Conservation (phyloP, 2,888 invertebrate genomes). For the Xylocampa areola region DNA sequence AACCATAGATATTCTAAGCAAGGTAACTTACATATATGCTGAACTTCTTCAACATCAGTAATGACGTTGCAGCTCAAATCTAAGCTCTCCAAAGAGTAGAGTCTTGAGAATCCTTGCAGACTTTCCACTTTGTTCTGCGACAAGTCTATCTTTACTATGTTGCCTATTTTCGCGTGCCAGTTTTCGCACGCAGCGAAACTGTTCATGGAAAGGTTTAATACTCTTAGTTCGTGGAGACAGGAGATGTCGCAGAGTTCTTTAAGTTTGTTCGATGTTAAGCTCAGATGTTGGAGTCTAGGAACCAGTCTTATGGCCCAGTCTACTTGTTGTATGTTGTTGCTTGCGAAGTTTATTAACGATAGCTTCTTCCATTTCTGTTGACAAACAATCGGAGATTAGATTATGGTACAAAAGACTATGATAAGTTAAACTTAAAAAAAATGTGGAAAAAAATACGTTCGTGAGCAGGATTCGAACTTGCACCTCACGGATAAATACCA, state of each 20-base stretch:
- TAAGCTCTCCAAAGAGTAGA: slow-evolving; percentile 96
- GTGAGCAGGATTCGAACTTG: too few relatives aligned
- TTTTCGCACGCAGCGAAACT: slow-evolving; percentile 92
- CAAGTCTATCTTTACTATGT: slow-evolving; percentile 95
- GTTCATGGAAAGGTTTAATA: slow-evolving; percentile 95
- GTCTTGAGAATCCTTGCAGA: slow-evolving; percentile 93
- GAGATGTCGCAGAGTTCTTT: slow-evolving; percentile 93
- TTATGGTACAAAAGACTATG: too few relatives aligned
- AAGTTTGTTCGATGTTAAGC: slow-evolving; percentile 94
- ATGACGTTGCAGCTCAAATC: slow-evolving; percentile 97
- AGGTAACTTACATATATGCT: slow-evolving; percentile 94
- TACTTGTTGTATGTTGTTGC: slow-evolving; percentile 93
- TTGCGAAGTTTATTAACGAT: slow-evolving; percentile 93
- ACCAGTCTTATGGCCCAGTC: slow-evolving; percentile 95
- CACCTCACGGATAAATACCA: too few relatives aligned
- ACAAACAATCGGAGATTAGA: slow-evolving; percentile 15
- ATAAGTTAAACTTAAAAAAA: not conserved
- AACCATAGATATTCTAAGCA: slow-evolving; percentile 96
- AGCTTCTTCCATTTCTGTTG: slow-evolving; percentile 92
- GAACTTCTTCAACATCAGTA: slow-evolving; percentile 94
- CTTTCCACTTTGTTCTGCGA: slow-evolving; percentile 95
- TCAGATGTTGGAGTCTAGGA: slow-evolving; percentile 92
- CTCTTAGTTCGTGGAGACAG: slow-evolving; percentile 93
- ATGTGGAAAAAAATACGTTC: too few relatives aligned
- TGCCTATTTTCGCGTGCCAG: slow-evolving; percentile 96